Base-by-base conservation (phyloP, 2,888 invertebrate genomes). In the Mesopsocus fuscifrons region DNA sequence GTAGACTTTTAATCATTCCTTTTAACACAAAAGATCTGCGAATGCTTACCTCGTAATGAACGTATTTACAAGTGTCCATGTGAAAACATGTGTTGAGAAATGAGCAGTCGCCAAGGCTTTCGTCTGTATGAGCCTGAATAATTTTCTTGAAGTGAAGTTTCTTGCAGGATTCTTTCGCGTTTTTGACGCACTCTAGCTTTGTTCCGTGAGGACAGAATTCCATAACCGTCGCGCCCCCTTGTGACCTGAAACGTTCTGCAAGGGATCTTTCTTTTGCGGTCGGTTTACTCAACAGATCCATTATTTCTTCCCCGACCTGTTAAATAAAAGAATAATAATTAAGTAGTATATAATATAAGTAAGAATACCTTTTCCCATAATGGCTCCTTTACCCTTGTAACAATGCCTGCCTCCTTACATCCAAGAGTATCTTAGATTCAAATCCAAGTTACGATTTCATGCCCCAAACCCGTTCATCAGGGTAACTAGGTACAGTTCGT, bases 51-150 rank as follows among this genome's bases (percentile, higher is more conserved):
- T 95, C 89, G 55, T 97, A 97, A 60, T 97, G 95, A 0, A 97
- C 94, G 57, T 94, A 94, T 64, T 94, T 94, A 74, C 95, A 97
- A 31, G 87, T 89, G 52, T 95, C 94, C 94, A 97, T 95, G 58
- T 97, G 95, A 58, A 97, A 97, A 60, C 95, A 97, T 0, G 95
- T 97, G 60, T 97, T 97, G 2, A 97, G 68, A 60, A 97, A 97
- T 15, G 94, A 94, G 58, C 95, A 97, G 60, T 97, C 97, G 0
- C 97, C 95, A 2, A 95, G 66, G 1, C 84, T 74, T 62, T 92
- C 91, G 57, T 94, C 94, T 0, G 95, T 97, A 57, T 95, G 95
- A 42, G 77, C 70, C 59, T 87, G 91, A 49, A 95, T 91, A 48
- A 97, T 95, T 66, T 95, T 95, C 58, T 85, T 83, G 58, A 97